Base-by-base conservation (phyloP, 37 sponge, comb jelly and placozoan genomes). In the Aplysina aerophoba region DNA sequence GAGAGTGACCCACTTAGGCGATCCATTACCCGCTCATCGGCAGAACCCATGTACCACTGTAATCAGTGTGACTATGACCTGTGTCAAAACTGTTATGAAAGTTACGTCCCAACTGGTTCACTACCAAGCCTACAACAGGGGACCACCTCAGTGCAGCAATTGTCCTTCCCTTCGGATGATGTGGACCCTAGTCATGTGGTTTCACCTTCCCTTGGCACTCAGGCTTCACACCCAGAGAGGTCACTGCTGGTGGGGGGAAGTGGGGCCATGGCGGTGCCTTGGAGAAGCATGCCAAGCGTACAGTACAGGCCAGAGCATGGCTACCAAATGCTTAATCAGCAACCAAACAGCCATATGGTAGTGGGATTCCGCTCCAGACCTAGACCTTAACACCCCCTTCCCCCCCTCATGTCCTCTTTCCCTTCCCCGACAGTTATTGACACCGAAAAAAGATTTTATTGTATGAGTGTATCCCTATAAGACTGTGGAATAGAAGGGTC, bases 1-100 rank as follows among this genome's bases (percentile, higher is more conserved):
- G 30, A 41, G 6, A 67, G 21, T 20, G 33, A 78, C 30, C 87
- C 85, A 1, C 31, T 12, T 15, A 4, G 44, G 15, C 16, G 53
- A 30, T 67, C 33, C 4, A 63, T 5, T 12, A 37, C 88, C 3
- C 83, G 84, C 19, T 30, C 91, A 14, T 59, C 59, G 12, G 53
- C 63, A 27, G 86, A 83, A 27, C 24, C 81, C 14, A 88, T 92
- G 89, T 82, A 88, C 69, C 92, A 92, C 82, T 92, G 92, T 64
- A 54, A 59, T 3, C 62, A 67, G 35, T 92, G 92, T 77, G 83
- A 85, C 15, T 92, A 75, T 62, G 89, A 88, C 69, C 56, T 92
- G 36, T 92, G 92, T 73, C 28, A 74, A 13, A 77, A 17, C 22
- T 92, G 92, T 58, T 92, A 84, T 40, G 54, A 44, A n/a, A 75